Conservation (phyloP, 2,888 invertebrate species). For the Conchocele bisecta region DNA sequence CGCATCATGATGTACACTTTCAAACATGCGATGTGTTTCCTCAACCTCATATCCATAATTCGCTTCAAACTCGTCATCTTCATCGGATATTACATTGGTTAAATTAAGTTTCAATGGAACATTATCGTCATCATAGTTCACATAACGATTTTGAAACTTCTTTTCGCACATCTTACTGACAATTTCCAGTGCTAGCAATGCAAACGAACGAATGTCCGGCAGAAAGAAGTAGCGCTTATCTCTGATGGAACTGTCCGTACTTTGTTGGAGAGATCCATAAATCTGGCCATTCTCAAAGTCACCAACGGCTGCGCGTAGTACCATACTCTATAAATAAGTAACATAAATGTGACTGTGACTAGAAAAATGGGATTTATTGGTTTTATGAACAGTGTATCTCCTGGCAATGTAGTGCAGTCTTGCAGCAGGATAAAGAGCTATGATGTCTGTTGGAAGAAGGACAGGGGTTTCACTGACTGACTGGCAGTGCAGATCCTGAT, state of each 20-base stretch:
- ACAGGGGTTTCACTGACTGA: too few species aligned
- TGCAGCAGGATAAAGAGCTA: too few species aligned
- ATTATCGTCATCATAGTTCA: slow-evolving; percentile 53
- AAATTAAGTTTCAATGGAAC: slow-evolving; percentile 50
- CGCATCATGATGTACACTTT: slow-evolving; percentile 35
- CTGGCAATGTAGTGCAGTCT: too few species aligned
- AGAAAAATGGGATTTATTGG: too few species aligned
- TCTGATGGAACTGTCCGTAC: slow-evolving; percentile 59
- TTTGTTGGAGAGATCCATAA: slow-evolving; percentile 74
- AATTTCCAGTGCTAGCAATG: slow-evolving; percentile 72
- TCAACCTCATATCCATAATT: slow-evolving; percentile 55
- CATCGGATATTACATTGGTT: slow-evolving; percentile 53
- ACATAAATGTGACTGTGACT: too few species aligned
- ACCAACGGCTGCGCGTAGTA: slow-evolving; percentile 73
- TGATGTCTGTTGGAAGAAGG: too few species aligned
- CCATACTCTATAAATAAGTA: slow-evolving; percentile 75
- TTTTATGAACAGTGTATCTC: too few species aligned
- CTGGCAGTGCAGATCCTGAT: too few species aligned
- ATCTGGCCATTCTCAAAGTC: slow-evolving; percentile 76
- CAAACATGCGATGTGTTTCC: slow-evolving; percentile 56
- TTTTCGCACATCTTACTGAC: slow-evolving; percentile 70
- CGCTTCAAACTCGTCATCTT: slow-evolving; percentile 57
- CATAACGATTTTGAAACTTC: slow-evolving; percentile 59
- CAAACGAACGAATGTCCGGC: slow-evolving; percentile 76
- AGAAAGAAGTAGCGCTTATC: slow-evolving; percentile 73